A percentile compares a stretch with the other conserved stretches of the same genome.
Evolutionary conservation across 2,888 invertebrate genomes (phyloP).

Genomic region (Drosophila kanekoi): DNA sequence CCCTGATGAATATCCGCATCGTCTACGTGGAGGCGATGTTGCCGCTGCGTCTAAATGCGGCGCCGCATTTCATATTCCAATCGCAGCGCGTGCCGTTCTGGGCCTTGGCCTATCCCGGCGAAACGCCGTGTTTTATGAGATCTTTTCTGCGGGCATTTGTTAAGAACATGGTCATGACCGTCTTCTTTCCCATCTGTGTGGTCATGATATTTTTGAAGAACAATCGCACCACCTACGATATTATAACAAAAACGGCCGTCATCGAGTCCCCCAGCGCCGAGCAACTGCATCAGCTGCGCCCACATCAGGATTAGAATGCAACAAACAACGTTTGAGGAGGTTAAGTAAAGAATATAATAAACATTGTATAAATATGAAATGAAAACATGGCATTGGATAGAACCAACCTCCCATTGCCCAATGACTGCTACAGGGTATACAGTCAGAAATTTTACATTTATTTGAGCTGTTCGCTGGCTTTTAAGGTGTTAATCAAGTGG

Average conservation of each 20-base stretch:
- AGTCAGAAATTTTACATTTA: conserved; percentile 53
- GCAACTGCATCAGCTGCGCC: neutral
- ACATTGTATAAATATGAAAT: no score
- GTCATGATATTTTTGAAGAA: conserved; percentile 91
- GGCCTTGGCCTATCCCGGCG: conserved; percentile 90
- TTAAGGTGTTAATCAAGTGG: conserved; percentile 75
- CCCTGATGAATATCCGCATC: conserved; percentile 92
- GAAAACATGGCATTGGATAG: no score
- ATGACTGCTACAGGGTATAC: conserved; percentile 6
- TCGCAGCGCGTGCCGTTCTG: conserved; percentile 51
- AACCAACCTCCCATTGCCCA: no score
- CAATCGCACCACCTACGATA: conserved; percentile 94
- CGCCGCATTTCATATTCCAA: conserved; percentile 82
- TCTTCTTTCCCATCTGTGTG: conserved; percentile 94
- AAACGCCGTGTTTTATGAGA: conserved; percentile 88
- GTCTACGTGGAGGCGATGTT: conserved; percentile 91
- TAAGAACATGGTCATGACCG: conserved; percentile 94
- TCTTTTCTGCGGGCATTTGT: conserved; percentile 91
- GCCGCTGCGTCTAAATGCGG: conserved; percentile 85
- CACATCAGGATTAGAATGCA: neutral
- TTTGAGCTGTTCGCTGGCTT: conserved; percentile 40
- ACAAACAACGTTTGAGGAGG: no score
- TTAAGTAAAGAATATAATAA: no score
- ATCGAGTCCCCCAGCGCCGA: conserved; percentile 87
- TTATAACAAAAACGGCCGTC: conserved; percentile 93